These are phyloP conservation scores for Trissonchulus latispiculum DNA, from an alignment of 2,888 invertebrate species.

Conservation along the genomic window DNA sequence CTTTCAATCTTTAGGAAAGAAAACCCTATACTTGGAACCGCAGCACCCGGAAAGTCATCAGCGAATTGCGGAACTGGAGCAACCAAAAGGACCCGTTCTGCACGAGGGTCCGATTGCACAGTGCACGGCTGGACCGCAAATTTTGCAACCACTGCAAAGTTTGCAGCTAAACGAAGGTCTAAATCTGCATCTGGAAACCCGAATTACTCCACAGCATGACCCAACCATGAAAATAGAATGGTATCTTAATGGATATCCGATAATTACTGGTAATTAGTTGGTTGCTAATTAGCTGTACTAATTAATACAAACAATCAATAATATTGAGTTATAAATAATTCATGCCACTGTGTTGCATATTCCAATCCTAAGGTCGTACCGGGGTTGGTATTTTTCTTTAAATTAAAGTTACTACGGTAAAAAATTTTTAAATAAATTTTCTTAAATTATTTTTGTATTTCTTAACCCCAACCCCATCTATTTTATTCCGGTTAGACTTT, in stretches of 20 bases:
- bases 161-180: conserved; percentile 35
- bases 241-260: conserved; percentile 87
- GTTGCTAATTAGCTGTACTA: no score
- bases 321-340: no score
- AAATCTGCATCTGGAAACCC: conserved; percentile 36
- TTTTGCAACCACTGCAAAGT: conserved; percentile 37
- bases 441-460: no score
- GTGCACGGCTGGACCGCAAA: conserved; percentile 33
- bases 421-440: no score
- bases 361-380: no score
- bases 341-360: no score
- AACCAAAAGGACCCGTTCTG: conserved; percentile 29
- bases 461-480: no score
- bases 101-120: neutral
- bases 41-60: conserved; percentile 65
- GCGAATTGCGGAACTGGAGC: conserved; percentile 67
- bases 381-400: no score
- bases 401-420: no score
- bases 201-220: conserved; percentile 83
- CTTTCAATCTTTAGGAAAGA: conserved; percentile 33
- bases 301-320: no score
- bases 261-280: conserved; percentile 56
- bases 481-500: no score
- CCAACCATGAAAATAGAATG: conserved; percentile 97
- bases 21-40: conserved; percentile 61